phyloP scores from a whole-genome alignment of 2,113 vertebrate genomes.

The Lethenteron camtschaticum region DNA sequence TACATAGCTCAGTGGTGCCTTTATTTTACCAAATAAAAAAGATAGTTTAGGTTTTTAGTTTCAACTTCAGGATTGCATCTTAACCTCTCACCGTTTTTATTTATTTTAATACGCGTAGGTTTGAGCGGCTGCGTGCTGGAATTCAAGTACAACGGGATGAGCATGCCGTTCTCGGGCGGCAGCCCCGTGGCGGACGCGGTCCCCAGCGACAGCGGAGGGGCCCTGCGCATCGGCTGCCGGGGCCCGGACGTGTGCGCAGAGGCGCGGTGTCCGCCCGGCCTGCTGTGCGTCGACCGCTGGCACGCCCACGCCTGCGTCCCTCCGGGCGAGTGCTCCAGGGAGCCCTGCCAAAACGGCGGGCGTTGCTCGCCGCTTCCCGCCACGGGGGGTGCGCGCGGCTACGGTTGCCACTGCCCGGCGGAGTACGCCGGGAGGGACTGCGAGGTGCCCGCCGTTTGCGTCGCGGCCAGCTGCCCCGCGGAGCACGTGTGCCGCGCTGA shows the following conservation, averaged over 20 bases:
- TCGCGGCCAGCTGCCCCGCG: slow-evolving; percentile 42
- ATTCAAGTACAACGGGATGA: slow-evolving; percentile 52
- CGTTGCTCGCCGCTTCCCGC: slow-evolving; percentile 39
- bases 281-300: slow-evolving; percentile 87
- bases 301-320: slow-evolving; percentile 64
- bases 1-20: neutral
- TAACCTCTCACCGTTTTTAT: neutral
- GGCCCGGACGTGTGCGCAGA: slow-evolving; percentile 73
- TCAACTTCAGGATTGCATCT: neutral
- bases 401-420: slow-evolving; percentile 60
- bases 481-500: slow-evolving; percentile 38
- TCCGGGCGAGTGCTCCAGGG: slow-evolving; percentile 52
- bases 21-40: neutral
- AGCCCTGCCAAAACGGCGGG: slow-evolving; percentile 64
- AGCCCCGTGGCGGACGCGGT: slow-evolving; percentile 29
- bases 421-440: slow-evolving; percentile 44
- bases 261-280: slow-evolving; percentile 31
- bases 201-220: slow-evolving; percentile 11
- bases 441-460: slow-evolving; percentile 50
- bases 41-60: neutral
- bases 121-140: slow-evolving; percentile 71
- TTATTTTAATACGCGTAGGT: slow-evolving; percentile 23
- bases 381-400: slow-evolving; percentile 19
- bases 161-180: slow-evolving; percentile 53
- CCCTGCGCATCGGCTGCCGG: slow-evolving; percentile 47